Base-by-base conservation (phyloP, 1,140 invertebrate species). In the Venustaconcha ellipsiformis region DNA sequence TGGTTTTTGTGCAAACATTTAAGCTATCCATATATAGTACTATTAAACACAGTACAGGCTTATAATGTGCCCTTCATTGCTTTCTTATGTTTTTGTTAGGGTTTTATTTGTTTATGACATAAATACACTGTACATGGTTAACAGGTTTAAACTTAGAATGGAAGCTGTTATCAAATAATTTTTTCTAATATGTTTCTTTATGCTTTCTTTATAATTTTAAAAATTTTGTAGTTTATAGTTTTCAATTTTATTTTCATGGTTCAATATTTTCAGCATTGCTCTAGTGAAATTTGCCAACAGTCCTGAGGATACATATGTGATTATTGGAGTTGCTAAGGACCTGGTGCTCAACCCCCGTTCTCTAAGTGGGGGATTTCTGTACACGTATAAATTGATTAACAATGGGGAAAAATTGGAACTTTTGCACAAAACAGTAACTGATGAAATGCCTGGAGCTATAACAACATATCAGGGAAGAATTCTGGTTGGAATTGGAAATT, bases 341-440 rank as follows among this genome's bases (percentile, higher is more conserved):
- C 92, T 96, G 66, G 93, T 97, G 76, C 89, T 99, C 0, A 96
- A 96, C 88, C 97, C 98, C 1, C 90, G 95, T 67, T 92, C 94
- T 17, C 94, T 94, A 81, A 92, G 91, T 58, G 93, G 94, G 65
- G 96, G 96, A 80, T 96, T 93, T 87, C 91, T 99, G 55, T 95
- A 97, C 85, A 96, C 96, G 3, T 99, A 97, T 87, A 81, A 90
- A 67, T 94, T 92, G 14, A 82, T 93, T 80, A 85, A 92, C 0
- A 93, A 93, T 59, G 94, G 95, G 58, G 94, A 93, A 5, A 92
- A 93, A 83, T 89, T 99, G 57, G 97, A 99, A 88, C 92, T 99
- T 20, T 87, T 99, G 26, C 99, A 99, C 89, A 95, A 95, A 88
- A 99, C 99, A 0, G 92, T 94, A n/a, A 92, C 99, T 3, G 97